Base-by-base conservation (phyloP, 2,797 vertebrate genomes). In the Nyctibius grandis region DNA sequence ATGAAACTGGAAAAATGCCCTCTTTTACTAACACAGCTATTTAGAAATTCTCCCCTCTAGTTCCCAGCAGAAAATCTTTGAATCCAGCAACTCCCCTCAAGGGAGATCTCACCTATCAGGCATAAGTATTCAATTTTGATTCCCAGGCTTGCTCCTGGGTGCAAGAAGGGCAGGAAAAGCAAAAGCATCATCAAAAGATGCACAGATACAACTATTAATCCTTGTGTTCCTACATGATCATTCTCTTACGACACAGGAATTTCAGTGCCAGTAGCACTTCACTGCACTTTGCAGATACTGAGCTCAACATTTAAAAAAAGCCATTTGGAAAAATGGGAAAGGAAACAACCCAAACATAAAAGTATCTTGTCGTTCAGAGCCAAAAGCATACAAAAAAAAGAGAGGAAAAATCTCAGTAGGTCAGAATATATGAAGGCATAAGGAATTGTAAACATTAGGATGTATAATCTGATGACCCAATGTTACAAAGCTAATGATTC, bases 361-460 rank as follows among this genome's bases (percentile, higher is more conserved):
- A 82, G 16, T 16, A 31, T 31, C 23, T 38, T 53, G 68, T 13
- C 34, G 44, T 17, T 87, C 48, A 70, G 70, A 91, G 83, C 31
- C 47, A 95, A 79, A 77, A 88, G 31, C 59, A 51, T 16, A 36
- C 2, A 61, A 70, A 88, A 82, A 48, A 73, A 28, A 65, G 28
- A 85, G n/a, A n/a, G n/a, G n/a, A n/a, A n/a, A 82, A 64, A 70
- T 47, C 48, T 85, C 75, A 45, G 45, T 28, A 86, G 45, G 73
- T 64, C 51, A 82, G 59, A 76, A 44, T 60, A 69, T 50, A 42
- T 31, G 84, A 47, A 65, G 70, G 56, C 77, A 74, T 28, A 87
- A 76, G 34, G 91, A 95, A 93, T 61, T 67, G 87, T 67, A 91
- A 91, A 84, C 67, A 90, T 86, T 60, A 63, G 84, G 61, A 89